These are phyloP conservation scores for Pemphredon lugubris DNA, from an alignment of 2,888 invertebrate species.

Conservation along the genomic window DNA sequence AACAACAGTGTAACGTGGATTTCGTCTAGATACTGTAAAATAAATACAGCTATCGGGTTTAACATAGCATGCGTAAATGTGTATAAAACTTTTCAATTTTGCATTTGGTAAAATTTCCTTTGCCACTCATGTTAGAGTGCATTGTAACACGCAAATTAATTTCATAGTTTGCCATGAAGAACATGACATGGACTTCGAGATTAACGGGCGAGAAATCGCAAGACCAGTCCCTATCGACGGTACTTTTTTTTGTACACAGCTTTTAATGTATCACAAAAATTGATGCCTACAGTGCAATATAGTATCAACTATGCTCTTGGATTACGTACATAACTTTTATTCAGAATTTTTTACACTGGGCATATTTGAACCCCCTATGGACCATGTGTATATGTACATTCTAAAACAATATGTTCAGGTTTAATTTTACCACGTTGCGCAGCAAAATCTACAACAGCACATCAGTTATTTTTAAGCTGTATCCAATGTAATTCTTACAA, in stretches of 20 bases:
- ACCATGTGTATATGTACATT: too few relatives aligned
- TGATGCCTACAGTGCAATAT: constrained; percentile 35
- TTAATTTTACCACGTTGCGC: neutral
- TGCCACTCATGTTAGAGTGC: neutral
- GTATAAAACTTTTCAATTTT: neutral
- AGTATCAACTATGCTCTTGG: constrained; percentile 35
- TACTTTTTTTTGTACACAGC: constrained; percentile 47
- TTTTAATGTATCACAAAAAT: constrained; percentile 42
- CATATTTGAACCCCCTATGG: constrained; percentile 20
- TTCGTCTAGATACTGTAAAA: neutral
- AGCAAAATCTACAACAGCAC: too few relatives aligned
- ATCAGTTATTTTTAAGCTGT: too few relatives aligned
- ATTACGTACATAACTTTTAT: constrained; percentile 25
- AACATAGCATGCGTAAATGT: too few relatives aligned
- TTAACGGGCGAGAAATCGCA: constrained; percentile 3
- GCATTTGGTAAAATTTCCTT: neutral
- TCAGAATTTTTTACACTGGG: constrained; percentile 7
- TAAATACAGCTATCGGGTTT: neutral
- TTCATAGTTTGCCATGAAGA: neutral
- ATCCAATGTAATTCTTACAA: too few relatives aligned
- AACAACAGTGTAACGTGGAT: neutral
- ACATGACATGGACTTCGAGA: constrained; percentile 26
- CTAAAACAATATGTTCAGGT: neutral
- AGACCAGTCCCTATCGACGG: too few relatives aligned
- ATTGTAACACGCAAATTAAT: neutral